These are phyloP conservation scores for Gopherus evgoodei DNA, from an alignment of 2,113 vertebrate genomes.

Conservation along the genomic window DNA sequence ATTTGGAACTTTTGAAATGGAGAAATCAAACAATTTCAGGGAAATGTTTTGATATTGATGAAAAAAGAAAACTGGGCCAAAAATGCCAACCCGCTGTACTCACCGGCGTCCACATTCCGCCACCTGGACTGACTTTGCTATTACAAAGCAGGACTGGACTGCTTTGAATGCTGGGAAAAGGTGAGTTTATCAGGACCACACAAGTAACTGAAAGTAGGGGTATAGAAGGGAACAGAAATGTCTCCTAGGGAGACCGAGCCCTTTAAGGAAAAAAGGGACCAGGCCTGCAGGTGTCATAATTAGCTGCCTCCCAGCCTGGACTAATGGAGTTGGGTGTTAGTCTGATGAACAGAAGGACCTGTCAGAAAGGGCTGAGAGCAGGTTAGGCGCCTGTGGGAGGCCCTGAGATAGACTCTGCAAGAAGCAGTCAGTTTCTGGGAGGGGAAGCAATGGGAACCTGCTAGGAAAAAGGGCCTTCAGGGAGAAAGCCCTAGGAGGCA, in stretches of 20 bases:
- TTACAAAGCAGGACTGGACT: background rate
- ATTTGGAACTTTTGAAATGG: accelerated
- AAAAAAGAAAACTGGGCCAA: background rate
- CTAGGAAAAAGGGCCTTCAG: too few relatives aligned
- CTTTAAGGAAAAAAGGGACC: background rate
- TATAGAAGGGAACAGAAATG: background rate
- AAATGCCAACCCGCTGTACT: background rate
- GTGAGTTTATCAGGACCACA: background rate
- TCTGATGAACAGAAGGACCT: background rate
- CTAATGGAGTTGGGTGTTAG: background rate
- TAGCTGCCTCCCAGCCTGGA: background rate
- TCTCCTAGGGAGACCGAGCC: too few relatives aligned
- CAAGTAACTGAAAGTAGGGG: background rate
- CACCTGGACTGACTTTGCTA: background rate
- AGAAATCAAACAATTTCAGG: background rate
- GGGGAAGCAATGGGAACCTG: background rate
- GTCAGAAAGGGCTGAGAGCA: background rate
- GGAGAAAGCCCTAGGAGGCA: background rate
- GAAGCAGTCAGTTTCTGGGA: background rate
- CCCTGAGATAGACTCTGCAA: too few relatives aligned
- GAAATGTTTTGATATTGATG: too few relatives aligned
- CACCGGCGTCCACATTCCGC: accelerated
- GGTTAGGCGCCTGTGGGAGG: background rate
- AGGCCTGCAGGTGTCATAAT: background rate
- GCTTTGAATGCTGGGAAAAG: background rate